A percentile compares a stretch with the other conserved stretches of the same genome.
phyloP scores from a whole-genome alignment of 2,113 vertebrate species.

The Emydura subglobosa region DNA sequence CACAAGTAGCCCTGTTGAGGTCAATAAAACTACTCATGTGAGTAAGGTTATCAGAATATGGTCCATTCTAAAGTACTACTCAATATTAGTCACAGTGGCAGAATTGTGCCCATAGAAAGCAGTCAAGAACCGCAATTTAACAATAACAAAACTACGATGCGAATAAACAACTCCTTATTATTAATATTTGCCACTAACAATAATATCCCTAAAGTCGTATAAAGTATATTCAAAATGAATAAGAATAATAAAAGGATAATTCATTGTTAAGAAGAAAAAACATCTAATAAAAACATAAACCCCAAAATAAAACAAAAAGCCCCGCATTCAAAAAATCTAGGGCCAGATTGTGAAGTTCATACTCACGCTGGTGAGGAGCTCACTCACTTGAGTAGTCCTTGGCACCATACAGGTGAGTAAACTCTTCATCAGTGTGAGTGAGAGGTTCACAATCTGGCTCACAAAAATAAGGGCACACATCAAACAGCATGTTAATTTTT shows the following conservation, averaged over 20 bases:
- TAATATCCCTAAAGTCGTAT: not conserved
- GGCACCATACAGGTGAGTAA: not conserved
- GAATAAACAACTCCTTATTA: not conserved
- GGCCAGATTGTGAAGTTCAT: not conserved
- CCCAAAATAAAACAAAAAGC: not conserved
- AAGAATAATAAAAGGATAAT: not conserved
- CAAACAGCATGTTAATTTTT: not conserved
- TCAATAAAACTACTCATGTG: not conserved
- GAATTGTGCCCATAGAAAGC: not conserved
- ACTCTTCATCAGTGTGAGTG: not conserved
- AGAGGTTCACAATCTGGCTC: not conserved
- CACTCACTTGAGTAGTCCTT: not conserved
- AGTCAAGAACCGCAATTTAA: not conserved
- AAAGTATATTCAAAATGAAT: not conserved
- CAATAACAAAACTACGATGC: not conserved
- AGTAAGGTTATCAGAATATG: not conserved
- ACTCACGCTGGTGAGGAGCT: not conserved
- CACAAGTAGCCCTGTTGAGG: not conserved
- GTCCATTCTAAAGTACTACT: not conserved
- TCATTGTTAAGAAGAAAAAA: not conserved
- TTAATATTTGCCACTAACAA: not conserved
- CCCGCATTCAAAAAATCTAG: not conserved
- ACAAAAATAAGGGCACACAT: not conserved
- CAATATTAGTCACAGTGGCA: not conserved
- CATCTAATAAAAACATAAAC: not conserved